Conservation (phyloP, 1,140 invertebrate species). For the Asobara japonica region DNA sequence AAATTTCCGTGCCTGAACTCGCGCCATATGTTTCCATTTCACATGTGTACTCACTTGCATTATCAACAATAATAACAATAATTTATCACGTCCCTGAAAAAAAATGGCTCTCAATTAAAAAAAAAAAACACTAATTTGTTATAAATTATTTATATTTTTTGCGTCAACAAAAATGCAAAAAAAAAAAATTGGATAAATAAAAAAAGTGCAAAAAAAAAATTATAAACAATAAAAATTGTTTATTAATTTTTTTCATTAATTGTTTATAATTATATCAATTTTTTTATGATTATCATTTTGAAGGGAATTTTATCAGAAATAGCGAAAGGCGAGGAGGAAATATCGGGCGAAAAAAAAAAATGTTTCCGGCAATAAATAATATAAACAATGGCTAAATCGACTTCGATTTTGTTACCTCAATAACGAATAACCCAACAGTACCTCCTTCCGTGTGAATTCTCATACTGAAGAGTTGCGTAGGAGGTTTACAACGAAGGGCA, state of each 20-base stretch:
- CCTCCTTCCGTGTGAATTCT: not conserved
- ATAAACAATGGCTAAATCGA: not conserved
- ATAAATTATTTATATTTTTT: not conserved
- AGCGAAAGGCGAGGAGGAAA: not conserved
- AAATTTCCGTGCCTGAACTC: not conserved
- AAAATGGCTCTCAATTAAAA: no score
- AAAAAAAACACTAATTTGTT: not conserved
- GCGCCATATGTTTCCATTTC: not conserved
- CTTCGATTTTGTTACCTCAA: slow-evolving; percentile 4
- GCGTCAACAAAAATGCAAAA: no score
- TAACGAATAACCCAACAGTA: not conserved
- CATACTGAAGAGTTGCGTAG: not conserved
- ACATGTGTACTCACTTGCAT: not conserved
- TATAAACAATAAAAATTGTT: not conserved
- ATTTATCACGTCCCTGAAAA: no score
- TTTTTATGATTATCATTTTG: not conserved
- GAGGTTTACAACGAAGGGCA: not conserved
- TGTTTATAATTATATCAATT: not conserved
- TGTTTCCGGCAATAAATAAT: no score
- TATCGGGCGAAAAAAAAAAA: not conserved
- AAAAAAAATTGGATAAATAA: no score
- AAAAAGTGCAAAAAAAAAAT: no score
- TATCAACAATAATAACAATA: no score
- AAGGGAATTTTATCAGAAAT: not conserved
- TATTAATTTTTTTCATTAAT: not conserved